Conservation (phyloP, 2,797 vertebrate genomes). For the Parambassis ranga region DNA sequence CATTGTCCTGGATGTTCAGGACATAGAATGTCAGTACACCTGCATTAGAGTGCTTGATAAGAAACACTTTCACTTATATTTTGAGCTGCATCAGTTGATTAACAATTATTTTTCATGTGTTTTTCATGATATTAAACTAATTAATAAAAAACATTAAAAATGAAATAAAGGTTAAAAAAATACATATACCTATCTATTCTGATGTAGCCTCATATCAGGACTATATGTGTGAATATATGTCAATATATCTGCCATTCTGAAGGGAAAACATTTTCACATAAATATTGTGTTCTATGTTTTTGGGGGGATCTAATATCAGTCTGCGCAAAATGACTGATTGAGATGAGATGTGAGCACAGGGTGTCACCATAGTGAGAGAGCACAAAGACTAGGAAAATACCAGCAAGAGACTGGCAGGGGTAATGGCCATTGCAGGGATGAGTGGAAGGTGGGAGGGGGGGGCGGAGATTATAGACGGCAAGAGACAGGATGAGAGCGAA, state of each 20-base stretch:
- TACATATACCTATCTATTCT: too few species aligned
- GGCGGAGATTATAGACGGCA: slow-evolving; percentile 8
- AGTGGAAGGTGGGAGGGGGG: slow-evolving; percentile 25
- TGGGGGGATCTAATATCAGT: slow-evolving; percentile 13
- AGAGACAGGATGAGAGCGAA: slow-evolving; percentile 35
- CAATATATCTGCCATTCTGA: not conserved
- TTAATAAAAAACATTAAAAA: too few species aligned
- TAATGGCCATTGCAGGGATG: slow-evolving; percentile 32
- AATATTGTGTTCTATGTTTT: slow-evolving; percentile 11
- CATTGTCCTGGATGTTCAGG: too few species aligned
- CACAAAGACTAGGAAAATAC: slow-evolving; percentile 27
- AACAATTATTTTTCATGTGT: too few species aligned
- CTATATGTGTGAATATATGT: too few species aligned
- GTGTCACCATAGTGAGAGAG: slow-evolving; percentile 21
- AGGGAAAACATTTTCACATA: not conserved
- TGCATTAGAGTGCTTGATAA: not conserved
- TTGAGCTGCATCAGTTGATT: too few species aligned
- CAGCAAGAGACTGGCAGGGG: slow-evolving; percentile 12
- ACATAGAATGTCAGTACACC: not conserved
- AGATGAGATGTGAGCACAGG: slow-evolving; percentile 19
- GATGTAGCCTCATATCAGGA: too few species aligned
- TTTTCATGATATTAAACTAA: too few species aligned
- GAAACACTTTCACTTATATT: too few species aligned
- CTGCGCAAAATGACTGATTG: slow-evolving; percentile 8
- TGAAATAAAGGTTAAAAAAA: too few species aligned